Evolutionary conservation across 2,113 vertebrate genomes (phyloP).

Genomic region (Melanocharis versteri): DNA sequence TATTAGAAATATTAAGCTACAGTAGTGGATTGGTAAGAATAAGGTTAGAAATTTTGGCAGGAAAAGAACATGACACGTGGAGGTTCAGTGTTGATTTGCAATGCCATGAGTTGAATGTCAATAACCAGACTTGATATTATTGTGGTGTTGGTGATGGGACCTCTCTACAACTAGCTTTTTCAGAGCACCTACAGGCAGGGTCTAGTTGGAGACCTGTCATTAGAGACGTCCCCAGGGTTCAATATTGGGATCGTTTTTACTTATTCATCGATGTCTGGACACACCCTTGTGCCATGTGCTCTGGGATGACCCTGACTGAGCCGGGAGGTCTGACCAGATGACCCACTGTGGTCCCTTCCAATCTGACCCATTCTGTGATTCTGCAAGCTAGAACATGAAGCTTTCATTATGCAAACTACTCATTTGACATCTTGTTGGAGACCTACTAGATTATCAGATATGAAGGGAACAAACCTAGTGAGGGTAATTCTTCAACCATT

Average conservation of each 20-base stretch:
- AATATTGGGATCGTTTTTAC: neutral
- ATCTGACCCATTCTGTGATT: neutral
- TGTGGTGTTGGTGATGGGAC: neutral
- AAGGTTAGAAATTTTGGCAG: neutral
- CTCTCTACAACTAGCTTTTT: neutral
- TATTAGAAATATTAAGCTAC: neutral
- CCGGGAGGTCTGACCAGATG: neutral
- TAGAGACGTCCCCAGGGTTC: neutral
- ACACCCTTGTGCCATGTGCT: neutral
- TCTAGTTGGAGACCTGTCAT: neutral
- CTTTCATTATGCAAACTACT: neutral
- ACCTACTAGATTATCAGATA: neutral
- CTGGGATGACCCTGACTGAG: neutral
- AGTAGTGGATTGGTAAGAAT: neutral
- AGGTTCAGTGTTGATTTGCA: neutral
- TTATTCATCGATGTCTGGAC: neutral
- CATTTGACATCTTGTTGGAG: neutral
- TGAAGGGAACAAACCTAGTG: neutral
- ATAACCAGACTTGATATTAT: neutral
- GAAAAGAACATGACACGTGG: neutral
- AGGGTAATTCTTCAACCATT: neutral
- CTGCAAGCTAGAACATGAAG: neutral
- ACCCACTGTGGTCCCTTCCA: neutral
- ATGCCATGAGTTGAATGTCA: neutral
- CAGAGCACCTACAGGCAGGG: neutral